Conservation (phyloP, 2,888 invertebrate genomes). For the Siphlonurus alternatus region DNA sequence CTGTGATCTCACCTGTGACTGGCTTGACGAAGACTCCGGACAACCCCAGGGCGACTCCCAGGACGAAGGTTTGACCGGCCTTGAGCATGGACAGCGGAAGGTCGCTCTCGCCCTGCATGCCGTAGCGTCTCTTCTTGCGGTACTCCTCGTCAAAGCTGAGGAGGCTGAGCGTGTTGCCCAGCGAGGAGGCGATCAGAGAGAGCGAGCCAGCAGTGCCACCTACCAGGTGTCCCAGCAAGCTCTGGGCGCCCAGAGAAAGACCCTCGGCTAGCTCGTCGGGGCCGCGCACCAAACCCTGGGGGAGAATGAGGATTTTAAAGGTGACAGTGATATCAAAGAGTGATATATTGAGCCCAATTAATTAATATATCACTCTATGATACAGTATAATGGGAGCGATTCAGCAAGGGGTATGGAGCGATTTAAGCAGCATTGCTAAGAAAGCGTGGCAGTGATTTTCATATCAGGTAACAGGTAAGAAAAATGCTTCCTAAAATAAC, state of each 20-base stretch:
- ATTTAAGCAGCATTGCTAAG: no score
- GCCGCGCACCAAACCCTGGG: conserved; percentile 27
- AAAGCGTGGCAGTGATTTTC: no score
- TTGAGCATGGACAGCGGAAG: conserved; percentile 27
- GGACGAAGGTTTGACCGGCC: conserved; percentile 38
- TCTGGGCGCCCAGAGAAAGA: conserved; percentile 27
- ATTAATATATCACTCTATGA: not conserved
- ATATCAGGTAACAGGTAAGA: no score
- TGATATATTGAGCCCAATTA: not conserved
- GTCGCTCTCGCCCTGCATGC: conserved; percentile 24
- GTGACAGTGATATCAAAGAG: no score
- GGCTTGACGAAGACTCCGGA: conserved; percentile 50
- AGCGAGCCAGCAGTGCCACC: conserved; percentile 26
- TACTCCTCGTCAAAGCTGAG: conserved; percentile 32
- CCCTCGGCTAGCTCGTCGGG: conserved; percentile 32
- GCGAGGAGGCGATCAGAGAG: conserved; percentile 27
- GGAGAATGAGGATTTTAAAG: conserved; percentile 10
- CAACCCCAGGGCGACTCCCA: conserved; percentile 45
- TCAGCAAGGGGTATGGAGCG: not conserved
- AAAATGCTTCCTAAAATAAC: no score
- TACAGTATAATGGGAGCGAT: not conserved
- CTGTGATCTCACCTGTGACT: conserved; percentile 36
- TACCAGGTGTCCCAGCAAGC: conserved; percentile 29
- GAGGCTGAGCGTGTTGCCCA: conserved; percentile 28
- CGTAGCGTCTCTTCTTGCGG: conserved; percentile 27